Evolutionary conservation across 2,888 invertebrate species (phyloP), one percentile per base, ranked within the genome.

Genomic region (Nomada ferruginata): DNA sequence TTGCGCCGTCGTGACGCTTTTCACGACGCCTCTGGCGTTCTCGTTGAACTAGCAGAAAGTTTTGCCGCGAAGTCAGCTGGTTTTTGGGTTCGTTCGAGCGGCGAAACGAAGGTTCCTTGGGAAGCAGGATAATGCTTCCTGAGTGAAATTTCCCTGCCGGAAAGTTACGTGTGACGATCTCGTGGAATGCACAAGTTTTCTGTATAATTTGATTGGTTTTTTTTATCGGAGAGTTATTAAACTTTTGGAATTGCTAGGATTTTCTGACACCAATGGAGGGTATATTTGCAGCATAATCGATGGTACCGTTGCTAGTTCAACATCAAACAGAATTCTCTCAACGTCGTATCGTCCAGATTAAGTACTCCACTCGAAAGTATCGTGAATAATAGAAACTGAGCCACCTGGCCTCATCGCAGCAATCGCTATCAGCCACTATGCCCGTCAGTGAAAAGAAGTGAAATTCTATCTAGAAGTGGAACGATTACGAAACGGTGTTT

Each of bases 381-480:
- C 47, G 15, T 15, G 47, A 47, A 15, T n/a, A 52, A 53, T 50
- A 18, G 52, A 65, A 65, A 15, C 23, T 36, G 44, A 64, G 18
- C 66, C 57, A 55, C 60, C 59, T 69, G 63, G 60, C 75, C 20
- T 11, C 23, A 26, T 20, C 20, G 23, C 29, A 66, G 61, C 72
- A 66, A 53, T 53, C 59, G 18, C 36, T 59, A 44, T 20, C 50
- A 4, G 11, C 29, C 13, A 15, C 23, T 52, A 26, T 9, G 52
- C 18, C 10, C 36, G 50, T 50, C 23, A 23, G 69, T 36, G 63
- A 57, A 63, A 53, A 60, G 44, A 60, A 65, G 44, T 53, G 69
- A 76, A 64, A 59, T 76, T 64, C 63, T n/a, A 53, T 52, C 29
- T 50, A 70, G 23, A 68, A 70, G 66, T 52, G 44, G 59, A 66